Evolutionary conservation across 2,888 invertebrate genomes (phyloP).

Genomic region (Aproaerema taeniolella): DNA sequence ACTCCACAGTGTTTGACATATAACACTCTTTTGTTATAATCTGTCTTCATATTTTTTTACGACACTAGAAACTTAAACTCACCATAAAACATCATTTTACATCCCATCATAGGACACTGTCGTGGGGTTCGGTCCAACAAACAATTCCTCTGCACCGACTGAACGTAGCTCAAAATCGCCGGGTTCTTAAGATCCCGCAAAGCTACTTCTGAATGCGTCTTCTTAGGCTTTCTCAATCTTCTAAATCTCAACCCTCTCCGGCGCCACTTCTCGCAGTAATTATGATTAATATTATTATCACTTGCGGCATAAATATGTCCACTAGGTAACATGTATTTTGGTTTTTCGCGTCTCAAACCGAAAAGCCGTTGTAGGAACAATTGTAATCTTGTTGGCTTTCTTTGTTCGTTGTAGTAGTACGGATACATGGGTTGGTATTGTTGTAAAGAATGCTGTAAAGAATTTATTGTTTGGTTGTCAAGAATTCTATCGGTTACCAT

Average conservation of each 20-base stretch:
- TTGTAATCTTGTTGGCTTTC: slow-evolving; percentile 51
- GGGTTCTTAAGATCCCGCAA: slow-evolving; percentile 40
- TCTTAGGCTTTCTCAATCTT: slow-evolving; percentile 43
- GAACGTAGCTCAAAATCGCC: slow-evolving; percentile 48
- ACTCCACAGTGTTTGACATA: too few species aligned
- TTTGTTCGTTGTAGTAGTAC: slow-evolving; percentile 34
- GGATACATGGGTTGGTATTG: slow-evolving; percentile 23
- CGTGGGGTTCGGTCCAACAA: slow-evolving; percentile 54
- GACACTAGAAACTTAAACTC: too few species aligned
- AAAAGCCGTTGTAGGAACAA: slow-evolving; percentile 52
- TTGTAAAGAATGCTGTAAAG: not conserved
- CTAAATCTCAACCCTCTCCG: slow-evolving; percentile 43
- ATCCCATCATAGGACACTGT: slow-evolving; percentile 57
- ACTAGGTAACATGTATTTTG: slow-evolving; percentile 26
- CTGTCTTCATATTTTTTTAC: too few species aligned
- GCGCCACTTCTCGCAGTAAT: slow-evolving; percentile 35
- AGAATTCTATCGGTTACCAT: not conserved
- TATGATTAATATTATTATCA: slow-evolving; percentile 44
- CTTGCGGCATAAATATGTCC: slow-evolving; percentile 45
- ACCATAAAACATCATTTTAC: slow-evolving; percentile 54
- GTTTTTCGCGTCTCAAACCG: slow-evolving; percentile 40
- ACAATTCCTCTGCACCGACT: slow-evolving; percentile 50
- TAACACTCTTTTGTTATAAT: too few species aligned
- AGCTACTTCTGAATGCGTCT: slow-evolving; percentile 45
- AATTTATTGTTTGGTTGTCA: not conserved